phyloP scores from a whole-genome alignment of 1,140 invertebrate species.

The Aphelinus certus region DNA sequence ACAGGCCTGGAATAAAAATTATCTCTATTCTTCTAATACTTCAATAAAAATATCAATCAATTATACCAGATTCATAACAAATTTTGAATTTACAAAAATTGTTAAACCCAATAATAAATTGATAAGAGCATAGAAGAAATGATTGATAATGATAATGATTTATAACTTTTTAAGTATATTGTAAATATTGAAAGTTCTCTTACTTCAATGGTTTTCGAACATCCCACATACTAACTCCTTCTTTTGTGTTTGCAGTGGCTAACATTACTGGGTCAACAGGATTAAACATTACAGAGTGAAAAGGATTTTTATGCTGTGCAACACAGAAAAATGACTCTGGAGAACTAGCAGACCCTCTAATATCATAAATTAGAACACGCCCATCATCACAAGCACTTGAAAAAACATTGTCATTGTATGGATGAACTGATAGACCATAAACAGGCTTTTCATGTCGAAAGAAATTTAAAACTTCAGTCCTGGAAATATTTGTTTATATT shows the following conservation, averaged over 20 bases:
- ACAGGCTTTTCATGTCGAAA: slow-evolving; percentile 89
- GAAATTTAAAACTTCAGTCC: slow-evolving; percentile 76
- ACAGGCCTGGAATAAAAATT: slow-evolving; percentile 67
- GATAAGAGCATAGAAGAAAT: too few relatives aligned
- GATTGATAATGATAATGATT: too few relatives aligned
- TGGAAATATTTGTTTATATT: slow-evolving; percentile 51
- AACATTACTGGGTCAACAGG: slow-evolving; percentile 83
- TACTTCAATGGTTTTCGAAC: slow-evolving; percentile 84
- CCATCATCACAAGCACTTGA: slow-evolving; percentile 93
- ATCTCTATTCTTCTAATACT: neutral
- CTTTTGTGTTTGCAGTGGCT: slow-evolving; percentile 88
- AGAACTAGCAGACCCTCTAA: slow-evolving; percentile 70
- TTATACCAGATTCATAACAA: too few relatives aligned
- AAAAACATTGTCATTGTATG: slow-evolving; percentile 83
- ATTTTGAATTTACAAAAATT: too few relatives aligned
- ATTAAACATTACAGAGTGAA: slow-evolving; percentile 92
- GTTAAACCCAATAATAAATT: too few relatives aligned
- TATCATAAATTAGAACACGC: slow-evolving; percentile 85
- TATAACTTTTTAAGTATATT: neutral
- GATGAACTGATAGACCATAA: slow-evolving; percentile 87
- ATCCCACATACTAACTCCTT: slow-evolving; percentile 91
- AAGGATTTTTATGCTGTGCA: slow-evolving; percentile 76
- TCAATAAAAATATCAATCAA: too few relatives aligned
- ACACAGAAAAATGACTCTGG: slow-evolving; percentile 73
- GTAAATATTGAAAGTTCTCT: slow-evolving; percentile 49